Evolutionary conservation across 2,888 invertebrate genomes (phyloP).

Genomic region (Cryptus viduatorius): DNA sequence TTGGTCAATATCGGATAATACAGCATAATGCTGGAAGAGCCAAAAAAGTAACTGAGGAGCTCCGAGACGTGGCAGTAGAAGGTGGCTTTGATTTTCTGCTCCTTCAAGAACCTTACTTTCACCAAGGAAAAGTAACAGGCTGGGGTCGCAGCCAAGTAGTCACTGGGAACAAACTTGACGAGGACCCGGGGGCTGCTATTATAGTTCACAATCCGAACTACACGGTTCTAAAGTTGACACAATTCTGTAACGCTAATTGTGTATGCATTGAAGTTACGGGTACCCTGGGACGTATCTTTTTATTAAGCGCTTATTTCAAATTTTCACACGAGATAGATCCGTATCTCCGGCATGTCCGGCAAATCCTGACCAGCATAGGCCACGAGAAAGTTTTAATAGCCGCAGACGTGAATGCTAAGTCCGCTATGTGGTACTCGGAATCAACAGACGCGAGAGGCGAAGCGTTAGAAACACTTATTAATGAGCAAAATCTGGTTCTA

Average conservation of each 20-base stretch:
- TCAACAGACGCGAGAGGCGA: constrained; percentile 8
- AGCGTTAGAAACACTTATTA: constrained; percentile 10
- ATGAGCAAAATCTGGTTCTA: not conserved
- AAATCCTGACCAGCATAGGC: not conserved
- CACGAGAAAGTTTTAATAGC: not conserved
- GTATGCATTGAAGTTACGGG: not conserved
- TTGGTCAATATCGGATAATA: not conserved
- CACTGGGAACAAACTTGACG: not conserved
- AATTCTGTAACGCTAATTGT: not conserved
- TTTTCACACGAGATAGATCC: not conserved
- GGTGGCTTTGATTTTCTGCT: not conserved
- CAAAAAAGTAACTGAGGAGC: not conserved
- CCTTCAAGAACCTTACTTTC: constrained; percentile 17
- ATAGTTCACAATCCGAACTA: not conserved
- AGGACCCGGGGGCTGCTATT: not conserved
- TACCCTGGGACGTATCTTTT: not conserved
- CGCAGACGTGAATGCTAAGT: no score
- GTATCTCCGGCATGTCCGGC: not conserved
- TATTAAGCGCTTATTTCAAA: constrained; percentile 1
- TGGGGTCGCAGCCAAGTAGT: not conserved
- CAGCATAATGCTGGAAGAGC: constrained; percentile 29
- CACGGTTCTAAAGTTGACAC: not conserved
- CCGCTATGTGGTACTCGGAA: not conserved
- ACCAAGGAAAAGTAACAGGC: not conserved
- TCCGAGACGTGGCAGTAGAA: not conserved